Evolutionary conservation across 2,797 vertebrate genomes (phyloP).

Genomic region (Geotrypetes seraphini): DNA sequence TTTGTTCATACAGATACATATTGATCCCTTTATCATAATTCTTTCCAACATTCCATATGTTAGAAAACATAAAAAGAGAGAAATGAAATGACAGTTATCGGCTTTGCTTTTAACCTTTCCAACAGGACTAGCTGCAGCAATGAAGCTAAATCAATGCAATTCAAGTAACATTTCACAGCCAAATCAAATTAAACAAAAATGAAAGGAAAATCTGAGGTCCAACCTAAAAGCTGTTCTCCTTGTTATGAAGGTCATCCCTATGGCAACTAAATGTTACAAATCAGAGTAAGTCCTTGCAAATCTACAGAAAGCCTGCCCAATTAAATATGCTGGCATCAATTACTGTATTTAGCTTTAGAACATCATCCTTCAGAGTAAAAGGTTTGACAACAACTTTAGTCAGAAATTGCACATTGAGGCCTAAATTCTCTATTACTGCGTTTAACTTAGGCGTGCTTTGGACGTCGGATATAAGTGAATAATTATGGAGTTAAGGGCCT

Average conservation of each 20-base stretch:
- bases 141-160: constrained; percentile 87
- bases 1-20: too few species aligned
- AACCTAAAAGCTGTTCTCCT: constrained; percentile 64
- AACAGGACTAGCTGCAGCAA: constrained; percentile 54
- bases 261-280: constrained; percentile 55
- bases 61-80: too few species aligned
- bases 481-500: too few species aligned
- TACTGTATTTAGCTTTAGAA: constrained; percentile 40
- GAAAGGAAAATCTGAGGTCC: constrained; percentile 72
- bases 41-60: too few species aligned
- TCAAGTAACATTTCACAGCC: constrained; percentile 86
- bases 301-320: constrained; percentile 54
- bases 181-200: constrained; percentile 96
- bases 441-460: too few species aligned
- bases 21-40: too few species aligned
- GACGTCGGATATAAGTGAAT: too few species aligned
- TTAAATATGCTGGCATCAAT: constrained; percentile 44
- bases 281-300: constrained; percentile 55
- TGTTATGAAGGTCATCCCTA: constrained; percentile 57
- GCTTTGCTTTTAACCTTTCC: constrained; percentile 62
- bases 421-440: too few species aligned
- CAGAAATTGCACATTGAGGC: too few species aligned
- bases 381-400: too few species aligned
- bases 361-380: too few species aligned
- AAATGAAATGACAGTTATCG: constrained; percentile 38